phyloP scores from a whole-genome alignment of 2,797 vertebrate genomes.

The Lacerta agilis region DNA sequence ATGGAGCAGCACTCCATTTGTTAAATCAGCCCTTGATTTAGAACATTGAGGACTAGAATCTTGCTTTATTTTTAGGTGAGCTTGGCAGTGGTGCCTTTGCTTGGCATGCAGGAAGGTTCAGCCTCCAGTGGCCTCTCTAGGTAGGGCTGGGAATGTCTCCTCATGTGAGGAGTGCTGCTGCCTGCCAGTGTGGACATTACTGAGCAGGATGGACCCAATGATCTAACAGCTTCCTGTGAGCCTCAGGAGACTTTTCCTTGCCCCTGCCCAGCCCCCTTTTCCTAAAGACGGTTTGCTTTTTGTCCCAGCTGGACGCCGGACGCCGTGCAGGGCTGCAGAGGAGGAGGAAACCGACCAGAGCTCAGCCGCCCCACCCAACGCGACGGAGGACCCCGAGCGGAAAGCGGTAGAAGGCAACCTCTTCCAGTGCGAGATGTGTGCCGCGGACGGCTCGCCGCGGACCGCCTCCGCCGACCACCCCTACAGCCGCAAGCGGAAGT shows the following conservation, averaged over 20 bases:
- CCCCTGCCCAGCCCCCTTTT: background rate
- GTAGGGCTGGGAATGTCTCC: too few relatives aligned
- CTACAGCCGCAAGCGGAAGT: conserved; percentile 19
- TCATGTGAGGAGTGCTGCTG: too few relatives aligned
- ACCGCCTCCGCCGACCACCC: conserved; percentile 3
- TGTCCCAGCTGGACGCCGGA: background rate
- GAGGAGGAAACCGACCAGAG: background rate
- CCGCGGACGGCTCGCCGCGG: background rate
- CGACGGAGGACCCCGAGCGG: background rate
- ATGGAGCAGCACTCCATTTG: too few relatives aligned
- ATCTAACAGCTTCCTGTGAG: background rate
- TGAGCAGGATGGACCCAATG: too few relatives aligned
- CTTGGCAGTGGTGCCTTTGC: too few relatives aligned
- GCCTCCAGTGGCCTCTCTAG: too few relatives aligned
- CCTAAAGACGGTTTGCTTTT: background rate
- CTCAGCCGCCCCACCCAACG: background rate
- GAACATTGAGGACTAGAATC: too few relatives aligned
- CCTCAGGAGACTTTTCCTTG: too few relatives aligned
- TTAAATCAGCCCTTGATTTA: too few relatives aligned
- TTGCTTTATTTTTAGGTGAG: too few relatives aligned
- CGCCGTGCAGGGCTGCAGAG: background rate
- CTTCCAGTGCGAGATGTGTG: conserved; percentile 19
- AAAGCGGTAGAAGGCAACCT: background rate
- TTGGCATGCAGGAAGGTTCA: too few relatives aligned
- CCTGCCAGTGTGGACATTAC: too few relatives aligned